A percentile compares a stretch with the other conserved stretches of the same genome.
Evolutionary conservation across 2,113 vertebrate species (phyloP).

Genomic region (Sapayoa aenigma): DNA sequence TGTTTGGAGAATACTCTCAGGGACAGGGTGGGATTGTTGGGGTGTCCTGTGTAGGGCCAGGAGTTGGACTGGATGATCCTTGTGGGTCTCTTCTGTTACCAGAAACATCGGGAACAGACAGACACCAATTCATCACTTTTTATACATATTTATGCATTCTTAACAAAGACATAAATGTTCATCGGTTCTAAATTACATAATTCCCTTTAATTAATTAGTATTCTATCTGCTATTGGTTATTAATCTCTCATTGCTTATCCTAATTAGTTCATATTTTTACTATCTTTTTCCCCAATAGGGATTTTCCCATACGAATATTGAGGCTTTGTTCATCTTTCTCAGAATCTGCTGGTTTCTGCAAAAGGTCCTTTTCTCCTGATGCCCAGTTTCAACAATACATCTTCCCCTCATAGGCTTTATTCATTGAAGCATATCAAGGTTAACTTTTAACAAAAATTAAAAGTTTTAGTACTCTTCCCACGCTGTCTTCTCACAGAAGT

Average conservation of each 20-base stretch:
- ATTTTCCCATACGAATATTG: background rate
- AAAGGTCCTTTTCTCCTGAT: background rate
- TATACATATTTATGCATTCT: background rate
- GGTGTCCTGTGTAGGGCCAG: background rate
- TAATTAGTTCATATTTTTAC: background rate
- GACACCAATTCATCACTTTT: background rate
- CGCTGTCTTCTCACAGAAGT: background rate
- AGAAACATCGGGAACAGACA: background rate
- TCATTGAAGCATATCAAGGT: background rate
- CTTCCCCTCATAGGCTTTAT: background rate
- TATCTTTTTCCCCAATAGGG: background rate
- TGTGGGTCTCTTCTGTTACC: background rate
- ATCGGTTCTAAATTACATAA: background rate
- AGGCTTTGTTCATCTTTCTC: background rate
- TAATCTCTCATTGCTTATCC: background rate
- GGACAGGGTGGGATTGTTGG: background rate
- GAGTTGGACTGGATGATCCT: background rate
- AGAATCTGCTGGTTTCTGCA: background rate
- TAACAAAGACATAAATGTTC: background rate
- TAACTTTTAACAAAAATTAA: background rate
- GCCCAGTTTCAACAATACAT: background rate
- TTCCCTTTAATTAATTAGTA: background rate
- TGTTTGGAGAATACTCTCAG: background rate
- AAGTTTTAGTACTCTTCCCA: background rate
- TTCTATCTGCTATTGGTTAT: background rate